Evolutionary conservation across 2,113 vertebrate genomes (phyloP).

Genomic region (Pipra filicauda): DNA sequence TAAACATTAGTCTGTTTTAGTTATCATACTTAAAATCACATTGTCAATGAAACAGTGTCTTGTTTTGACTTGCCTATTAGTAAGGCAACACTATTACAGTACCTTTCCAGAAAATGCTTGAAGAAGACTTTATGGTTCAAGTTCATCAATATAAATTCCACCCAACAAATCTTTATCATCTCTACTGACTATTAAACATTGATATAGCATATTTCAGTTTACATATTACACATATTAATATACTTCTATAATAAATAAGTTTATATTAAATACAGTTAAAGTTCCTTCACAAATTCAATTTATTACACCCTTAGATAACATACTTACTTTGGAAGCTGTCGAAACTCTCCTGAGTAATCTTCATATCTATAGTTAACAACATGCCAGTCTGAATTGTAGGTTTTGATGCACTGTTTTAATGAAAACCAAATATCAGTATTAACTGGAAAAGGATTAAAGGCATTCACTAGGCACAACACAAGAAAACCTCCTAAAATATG

Average conservation of each 20-base stretch:
- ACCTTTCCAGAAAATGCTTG: not conserved
- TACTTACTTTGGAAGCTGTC: constrained; percentile 93
- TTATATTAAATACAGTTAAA: not conserved
- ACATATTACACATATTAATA: not conserved
- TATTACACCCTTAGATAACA: not conserved
- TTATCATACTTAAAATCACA: not conserved
- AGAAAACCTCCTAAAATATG: not conserved
- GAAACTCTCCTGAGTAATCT: constrained; percentile 96
- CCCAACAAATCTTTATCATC: not conserved
- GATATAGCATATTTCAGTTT: not conserved
- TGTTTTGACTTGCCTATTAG: not conserved
- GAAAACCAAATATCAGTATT: constrained; percentile 7
- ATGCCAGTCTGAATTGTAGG: constrained; percentile 97
- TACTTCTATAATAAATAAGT: not conserved
- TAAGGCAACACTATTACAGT: not conserved
- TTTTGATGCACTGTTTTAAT: constrained; percentile 92
- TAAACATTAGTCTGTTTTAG: not conserved
- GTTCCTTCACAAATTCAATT: not conserved
- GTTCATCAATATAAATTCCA: not conserved
- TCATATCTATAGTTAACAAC: constrained; percentile 96
- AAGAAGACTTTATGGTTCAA: not conserved
- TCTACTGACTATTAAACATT: not conserved
- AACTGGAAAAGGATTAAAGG: not conserved
- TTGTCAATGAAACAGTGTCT: not conserved
- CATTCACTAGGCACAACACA: not conserved